Conservation (phyloP, 2,113 vertebrate species). For the Gorsachius goisagi region DNA sequence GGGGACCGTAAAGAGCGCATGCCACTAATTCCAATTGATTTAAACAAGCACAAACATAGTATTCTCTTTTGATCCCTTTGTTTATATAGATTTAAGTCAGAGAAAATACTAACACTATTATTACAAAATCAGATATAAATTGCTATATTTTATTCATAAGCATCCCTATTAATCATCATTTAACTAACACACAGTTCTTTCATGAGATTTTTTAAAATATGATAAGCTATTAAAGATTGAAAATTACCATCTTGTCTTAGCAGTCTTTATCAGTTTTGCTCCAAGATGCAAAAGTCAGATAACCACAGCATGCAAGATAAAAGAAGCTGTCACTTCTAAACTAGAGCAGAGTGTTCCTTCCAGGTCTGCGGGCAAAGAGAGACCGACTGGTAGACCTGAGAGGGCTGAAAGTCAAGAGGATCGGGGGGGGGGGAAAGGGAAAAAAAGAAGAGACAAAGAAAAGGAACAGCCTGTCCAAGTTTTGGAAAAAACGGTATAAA, state of each 20-base stretch:
- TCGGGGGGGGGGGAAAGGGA: accelerated
- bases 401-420: not conserved
- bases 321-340: not conserved
- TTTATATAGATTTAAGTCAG: not conserved
- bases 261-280: not conserved
- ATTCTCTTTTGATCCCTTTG: not conserved
- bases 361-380: not conserved
- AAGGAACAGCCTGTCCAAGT: not conserved
- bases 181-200: not conserved
- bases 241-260: not conserved
- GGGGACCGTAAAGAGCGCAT: accelerated
- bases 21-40: not conserved
- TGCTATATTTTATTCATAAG: not conserved
- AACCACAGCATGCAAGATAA: not conserved
- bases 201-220: not conserved
- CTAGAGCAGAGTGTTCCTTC: not conserved
- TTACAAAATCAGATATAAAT: not conserved
- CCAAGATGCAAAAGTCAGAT: not conserved
- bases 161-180: not conserved
- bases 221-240: not conserved
- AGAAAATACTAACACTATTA: not conserved
- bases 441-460: not conserved
- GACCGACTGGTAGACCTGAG: not conserved
- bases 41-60: not conserved
- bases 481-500: not conserved